Percentiles rank a stretch among this genome's conserved stretches.
Evolutionary conservation across 1,140 invertebrate species (phyloP).

Genomic region (Drosophila teissieri): DNA sequence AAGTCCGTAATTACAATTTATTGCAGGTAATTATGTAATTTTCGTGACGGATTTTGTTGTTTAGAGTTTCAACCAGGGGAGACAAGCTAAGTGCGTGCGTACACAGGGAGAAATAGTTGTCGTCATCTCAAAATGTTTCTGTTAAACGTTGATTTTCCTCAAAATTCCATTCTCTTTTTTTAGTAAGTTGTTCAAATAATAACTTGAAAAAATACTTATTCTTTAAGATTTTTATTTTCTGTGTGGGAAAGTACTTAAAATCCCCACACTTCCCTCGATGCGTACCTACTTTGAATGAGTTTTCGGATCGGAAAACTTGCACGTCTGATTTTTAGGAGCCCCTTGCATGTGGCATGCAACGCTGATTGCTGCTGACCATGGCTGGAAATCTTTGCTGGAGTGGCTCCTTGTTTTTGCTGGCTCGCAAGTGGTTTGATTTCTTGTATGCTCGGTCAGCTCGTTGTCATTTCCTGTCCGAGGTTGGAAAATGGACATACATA

Average conservation of each 20-base stretch:
- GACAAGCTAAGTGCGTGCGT: conserved; percentile 49
- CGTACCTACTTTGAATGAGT: conserved; percentile 50
- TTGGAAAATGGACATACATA: conserved; percentile 39
- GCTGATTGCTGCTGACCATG: conserved; percentile 42
- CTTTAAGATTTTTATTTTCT: background rate
- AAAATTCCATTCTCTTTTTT: no score
- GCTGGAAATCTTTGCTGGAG: conserved; percentile 18
- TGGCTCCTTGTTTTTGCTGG: conserved; percentile 25
- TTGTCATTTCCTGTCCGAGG: conserved; percentile 42
- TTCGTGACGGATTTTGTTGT: conserved; percentile 53
- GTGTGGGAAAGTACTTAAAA: conserved; percentile 7
- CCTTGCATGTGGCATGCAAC: conserved; percentile 47
- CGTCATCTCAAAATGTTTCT: background rate
- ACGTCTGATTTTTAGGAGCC: conserved; percentile 8
- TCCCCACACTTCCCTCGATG: conserved; percentile 1
- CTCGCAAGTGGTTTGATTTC: conserved; percentile 53
- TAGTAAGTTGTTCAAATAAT: background rate
- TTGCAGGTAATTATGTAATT: conserved; percentile 78
- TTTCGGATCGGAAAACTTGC: conserved; percentile 22
- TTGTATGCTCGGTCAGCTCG: conserved; percentile 42
- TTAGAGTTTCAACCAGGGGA: conserved; percentile 24
- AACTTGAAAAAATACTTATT: background rate
- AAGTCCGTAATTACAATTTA: conserved; percentile 80
- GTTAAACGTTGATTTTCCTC: no score
- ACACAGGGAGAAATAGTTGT: conserved; percentile 4